Evolutionary conservation across 2,113 vertebrate species (phyloP), one percentile per base, ranked within the genome.

Genomic region (Aegotheles bennettii): DNA sequence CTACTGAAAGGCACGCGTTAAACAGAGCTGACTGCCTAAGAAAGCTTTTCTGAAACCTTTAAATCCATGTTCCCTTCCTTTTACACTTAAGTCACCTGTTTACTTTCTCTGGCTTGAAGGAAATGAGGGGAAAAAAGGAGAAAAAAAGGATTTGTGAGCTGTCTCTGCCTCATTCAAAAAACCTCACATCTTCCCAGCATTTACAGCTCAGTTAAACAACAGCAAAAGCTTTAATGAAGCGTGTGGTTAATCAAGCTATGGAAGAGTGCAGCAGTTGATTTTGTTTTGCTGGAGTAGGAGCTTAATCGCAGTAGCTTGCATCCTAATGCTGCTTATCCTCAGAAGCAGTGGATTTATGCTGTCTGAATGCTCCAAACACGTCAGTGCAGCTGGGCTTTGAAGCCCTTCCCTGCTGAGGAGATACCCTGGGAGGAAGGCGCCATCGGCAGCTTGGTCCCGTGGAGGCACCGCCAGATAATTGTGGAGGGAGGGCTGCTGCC

Each of bases 161-260:
- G 20, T 68, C 25, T 91, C 18, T 63, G 43, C 54, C 47, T 86
- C 59, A 10, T 85, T 92, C 64, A 77, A 67, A 84, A 91, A 21
- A 3, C 0, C 4, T 9, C 45, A 47, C 33, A 16, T 73, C 53
- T 88, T 87, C 47, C 33, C 76, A 61, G 35, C 33, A 26, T 73
- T 76, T 90, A 35, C 36, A 89, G 43, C 83, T 94, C 60, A 60
- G 68, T 86, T 94, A 73, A 93, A 78, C 6, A 11, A 51, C 81
- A 83, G 76, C 38, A 40, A 91, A 91, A 85, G 75, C 64, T 90
- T 90, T 94, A 95, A 95, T 78, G 91, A 96, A 92, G 89, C 48
- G 2, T 74, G 94, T 78, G 84, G 78, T 93, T 96, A 96, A 93
- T 96, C 81, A 74, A 56, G 85, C 56, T 65, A 47, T 28, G 83